These are phyloP conservation scores for Callithrix jacchus DNA, from an alignment of 2,113 vertebrate genomes.

Conservation along the genomic window DNA sequence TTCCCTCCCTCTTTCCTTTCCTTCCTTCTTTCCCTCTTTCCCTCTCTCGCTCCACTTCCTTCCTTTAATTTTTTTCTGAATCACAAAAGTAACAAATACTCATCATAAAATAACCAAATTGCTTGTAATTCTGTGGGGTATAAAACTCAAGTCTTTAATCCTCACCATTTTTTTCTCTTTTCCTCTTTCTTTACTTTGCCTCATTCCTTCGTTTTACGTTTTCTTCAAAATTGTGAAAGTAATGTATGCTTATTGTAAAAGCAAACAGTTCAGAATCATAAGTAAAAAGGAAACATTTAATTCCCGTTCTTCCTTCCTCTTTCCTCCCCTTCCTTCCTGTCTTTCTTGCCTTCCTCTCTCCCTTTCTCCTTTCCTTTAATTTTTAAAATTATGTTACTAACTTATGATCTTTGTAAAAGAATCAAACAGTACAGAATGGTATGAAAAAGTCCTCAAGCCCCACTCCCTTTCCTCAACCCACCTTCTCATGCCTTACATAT, in stretches of 20 bases:
- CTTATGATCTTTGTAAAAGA: background rate
- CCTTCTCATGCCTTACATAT: background rate
- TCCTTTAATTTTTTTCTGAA: background rate
- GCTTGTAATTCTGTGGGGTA: background rate
- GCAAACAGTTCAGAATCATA: background rate
- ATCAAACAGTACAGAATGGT: background rate
- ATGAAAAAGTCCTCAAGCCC: background rate
- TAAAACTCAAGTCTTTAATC: background rate
- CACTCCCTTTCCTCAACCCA: background rate
- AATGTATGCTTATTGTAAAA: constrained; percentile 16
- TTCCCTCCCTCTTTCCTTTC: background rate
- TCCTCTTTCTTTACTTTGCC: background rate
- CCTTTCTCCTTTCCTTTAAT: background rate
- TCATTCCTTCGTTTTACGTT: background rate
- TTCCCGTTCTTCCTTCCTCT: background rate
- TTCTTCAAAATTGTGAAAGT: background rate
- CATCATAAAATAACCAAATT: constrained; percentile 5
- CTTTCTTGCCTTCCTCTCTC: background rate
- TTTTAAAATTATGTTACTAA: background rate
- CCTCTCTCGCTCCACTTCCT: no score
- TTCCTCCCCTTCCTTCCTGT: background rate
- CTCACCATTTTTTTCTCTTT: background rate
- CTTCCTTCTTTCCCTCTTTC: rapidly evolving
- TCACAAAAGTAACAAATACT: background rate
- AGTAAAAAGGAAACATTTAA: background rate